phyloP scores from a whole-genome alignment of 2,888 invertebrate genomes.

The Griposia aprilina region DNA sequence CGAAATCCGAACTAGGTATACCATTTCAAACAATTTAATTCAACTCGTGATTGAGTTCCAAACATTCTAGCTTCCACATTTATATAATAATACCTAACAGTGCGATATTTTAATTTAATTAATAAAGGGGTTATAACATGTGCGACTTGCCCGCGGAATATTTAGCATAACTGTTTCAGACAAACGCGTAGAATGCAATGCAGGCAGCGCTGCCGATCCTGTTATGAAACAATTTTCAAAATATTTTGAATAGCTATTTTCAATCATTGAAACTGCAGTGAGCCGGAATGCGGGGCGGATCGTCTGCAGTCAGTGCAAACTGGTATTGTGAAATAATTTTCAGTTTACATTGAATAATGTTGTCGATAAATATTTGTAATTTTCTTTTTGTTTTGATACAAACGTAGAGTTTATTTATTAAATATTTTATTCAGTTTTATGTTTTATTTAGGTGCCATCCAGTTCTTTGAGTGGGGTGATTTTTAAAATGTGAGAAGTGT shows the following conservation, averaged over 20 bases:
- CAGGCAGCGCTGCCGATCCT: conserved; percentile 80
- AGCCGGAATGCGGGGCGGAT: conserved; percentile 84
- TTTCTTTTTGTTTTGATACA: conserved; percentile 21
- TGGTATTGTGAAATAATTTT: conserved; percentile 75
- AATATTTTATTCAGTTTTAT: not conserved
- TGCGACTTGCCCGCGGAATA: conserved; percentile 83
- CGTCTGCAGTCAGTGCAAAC: conserved; percentile 76
- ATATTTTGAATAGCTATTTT: conserved; percentile 91
- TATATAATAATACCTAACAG: conserved; percentile 19
- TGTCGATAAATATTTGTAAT: conserved; percentile 56
- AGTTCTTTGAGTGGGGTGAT: too few species aligned
- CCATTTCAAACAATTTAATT: conserved; percentile 8
- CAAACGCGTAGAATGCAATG: conserved; percentile 80
- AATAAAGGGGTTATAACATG: conserved; percentile 72
- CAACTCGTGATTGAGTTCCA: conserved; percentile 25
- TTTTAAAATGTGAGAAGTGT: not conserved
- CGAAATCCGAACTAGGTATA: not conserved
- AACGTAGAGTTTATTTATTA: not conserved
- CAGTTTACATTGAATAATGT: conserved; percentile 57
- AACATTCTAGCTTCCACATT: conserved; percentile 16
- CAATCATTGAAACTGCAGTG: conserved; percentile 89
- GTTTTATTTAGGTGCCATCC: not conserved
- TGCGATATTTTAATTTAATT: conserved; percentile 53
- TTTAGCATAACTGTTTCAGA: conserved; percentile 82
- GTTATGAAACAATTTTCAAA: conserved; percentile 91